Conservation (phyloP, 2,797 vertebrate genomes). For the Scolopax bukidnonensis region DNA sequence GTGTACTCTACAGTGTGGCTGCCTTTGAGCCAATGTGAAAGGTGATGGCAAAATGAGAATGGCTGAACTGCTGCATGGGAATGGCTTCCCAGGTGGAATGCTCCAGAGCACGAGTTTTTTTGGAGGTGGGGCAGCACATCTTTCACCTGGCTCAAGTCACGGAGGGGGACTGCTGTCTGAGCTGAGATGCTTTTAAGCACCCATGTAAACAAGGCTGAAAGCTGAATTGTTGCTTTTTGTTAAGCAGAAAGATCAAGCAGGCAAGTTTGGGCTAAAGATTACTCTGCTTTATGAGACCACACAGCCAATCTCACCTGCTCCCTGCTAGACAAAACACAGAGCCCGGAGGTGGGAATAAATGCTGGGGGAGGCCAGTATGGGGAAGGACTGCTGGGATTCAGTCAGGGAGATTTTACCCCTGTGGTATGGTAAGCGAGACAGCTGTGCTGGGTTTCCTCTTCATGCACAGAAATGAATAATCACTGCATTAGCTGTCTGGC, state of each 20-base stretch:
- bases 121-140: not conserved
- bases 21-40: accelerated
- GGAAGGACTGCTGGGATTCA: not conserved
- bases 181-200: not conserved
- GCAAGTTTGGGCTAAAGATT: slow-evolving; percentile 50
- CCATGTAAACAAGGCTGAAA: slow-evolving; percentile 9
- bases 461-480: not conserved
- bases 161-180: not conserved
- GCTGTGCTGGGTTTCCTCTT: not conserved
- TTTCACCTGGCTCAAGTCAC: not conserved
- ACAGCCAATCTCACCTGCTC: slow-evolving; percentile 42
- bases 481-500: not conserved
- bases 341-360: slow-evolving; percentile 2
- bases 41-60: not conserved
- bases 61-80: not conserved
- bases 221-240: not conserved
- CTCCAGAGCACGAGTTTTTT: not conserved
- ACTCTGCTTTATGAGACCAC: not conserved
- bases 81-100: not conserved
- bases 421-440: not conserved
- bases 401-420: not conserved
- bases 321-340: slow-evolving; percentile 14
- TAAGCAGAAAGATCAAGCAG: slow-evolving; percentile 34
- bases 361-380: not conserved
- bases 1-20: not conserved